phyloP scores from a whole-genome alignment of 2,797 vertebrate genomes.

The Oophaga sylvatica region DNA sequence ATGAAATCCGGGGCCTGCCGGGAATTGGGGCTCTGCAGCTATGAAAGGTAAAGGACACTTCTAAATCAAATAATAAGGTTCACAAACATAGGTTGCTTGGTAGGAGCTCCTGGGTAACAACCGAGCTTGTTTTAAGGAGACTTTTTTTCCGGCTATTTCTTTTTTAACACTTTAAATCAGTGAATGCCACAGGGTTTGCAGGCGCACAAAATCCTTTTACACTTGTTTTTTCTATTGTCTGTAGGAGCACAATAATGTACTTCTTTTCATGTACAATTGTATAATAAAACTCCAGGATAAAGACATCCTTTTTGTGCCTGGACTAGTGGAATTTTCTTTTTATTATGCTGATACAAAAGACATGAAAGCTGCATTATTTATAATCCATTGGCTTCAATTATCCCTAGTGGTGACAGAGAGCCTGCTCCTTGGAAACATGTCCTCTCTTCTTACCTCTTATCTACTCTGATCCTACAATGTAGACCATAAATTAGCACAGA shows the following conservation, averaged over 20 bases:
- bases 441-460: background rate
- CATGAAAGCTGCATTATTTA: slow-evolving; percentile 15
- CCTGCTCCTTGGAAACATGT: background rate
- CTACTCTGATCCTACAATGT: background rate
- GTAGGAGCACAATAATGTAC: slow-evolving; percentile 12
- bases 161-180: slow-evolving; percentile 42
- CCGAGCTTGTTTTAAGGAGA: slow-evolving; percentile 23
- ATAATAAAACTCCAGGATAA: slow-evolving; percentile 19
- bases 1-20: slow-evolving; percentile 21
- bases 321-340: background rate
- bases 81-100: slow-evolving; percentile 38
- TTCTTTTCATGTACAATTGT: slow-evolving; percentile 11
- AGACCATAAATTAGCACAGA: background rate
- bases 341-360: background rate
- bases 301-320: slow-evolving; percentile 3
- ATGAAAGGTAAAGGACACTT: slow-evolving; percentile 42
- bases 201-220: background rate
- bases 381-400: slow-evolving; percentile 17
- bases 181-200: background rate
- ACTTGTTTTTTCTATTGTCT: background rate
- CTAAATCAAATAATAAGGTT: slow-evolving; percentile 42
- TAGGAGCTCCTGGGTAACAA: slow-evolving; percentile 31
- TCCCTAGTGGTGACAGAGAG: background rate
- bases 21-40: slow-evolving; percentile 34
- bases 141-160: slow-evolving; percentile 25